Conservation (phyloP, 1,140 invertebrate species). For the Drosophila insularis region DNA sequence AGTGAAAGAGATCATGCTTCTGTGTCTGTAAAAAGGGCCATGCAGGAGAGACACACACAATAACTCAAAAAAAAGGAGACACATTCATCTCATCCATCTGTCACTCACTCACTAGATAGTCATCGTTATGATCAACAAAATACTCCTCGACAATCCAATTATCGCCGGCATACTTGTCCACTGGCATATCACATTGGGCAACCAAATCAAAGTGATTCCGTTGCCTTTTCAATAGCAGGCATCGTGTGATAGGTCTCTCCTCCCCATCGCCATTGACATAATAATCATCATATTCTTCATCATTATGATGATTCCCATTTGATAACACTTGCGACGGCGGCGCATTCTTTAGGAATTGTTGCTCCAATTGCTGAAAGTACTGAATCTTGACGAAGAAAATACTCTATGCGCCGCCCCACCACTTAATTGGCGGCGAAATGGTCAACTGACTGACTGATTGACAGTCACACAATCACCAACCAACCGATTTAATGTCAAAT, state of each 20-base stretch:
- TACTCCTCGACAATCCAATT: conserved; percentile 79
- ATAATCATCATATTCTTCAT: neutral
- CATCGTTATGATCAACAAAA: conserved; percentile 70
- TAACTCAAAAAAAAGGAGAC: neutral
- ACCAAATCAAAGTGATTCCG: conserved; percentile 78
- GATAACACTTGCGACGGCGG: conserved; percentile 25
- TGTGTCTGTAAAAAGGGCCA: conserved; percentile 23
- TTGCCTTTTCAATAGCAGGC: conserved; percentile 59
- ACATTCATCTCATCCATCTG: neutral
- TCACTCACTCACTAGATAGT: conserved; percentile 70
- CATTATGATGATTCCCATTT: conserved; percentile 20
- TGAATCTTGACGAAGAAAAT: conserved; percentile 65
- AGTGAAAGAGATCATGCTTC: neutral
- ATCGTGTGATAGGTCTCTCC: conserved; percentile 41
- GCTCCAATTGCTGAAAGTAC: conserved; percentile 74
- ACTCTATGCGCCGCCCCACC: conserved; percentile 43
- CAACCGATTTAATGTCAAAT: conserved; percentile 70
- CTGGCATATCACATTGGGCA: conserved; percentile 64
- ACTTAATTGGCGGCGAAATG: conserved; percentile 52
- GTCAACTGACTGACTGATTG: conserved; percentile 45
- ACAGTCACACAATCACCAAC: neutral
- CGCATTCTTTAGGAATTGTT: conserved; percentile 48
- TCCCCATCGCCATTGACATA: conserved; percentile 15
- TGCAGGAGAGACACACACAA: conserved; percentile 23
- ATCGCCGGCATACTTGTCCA: conserved; percentile 62